Conservation (phyloP, 1,140 invertebrate species). For the Galleria mellonella region DNA sequence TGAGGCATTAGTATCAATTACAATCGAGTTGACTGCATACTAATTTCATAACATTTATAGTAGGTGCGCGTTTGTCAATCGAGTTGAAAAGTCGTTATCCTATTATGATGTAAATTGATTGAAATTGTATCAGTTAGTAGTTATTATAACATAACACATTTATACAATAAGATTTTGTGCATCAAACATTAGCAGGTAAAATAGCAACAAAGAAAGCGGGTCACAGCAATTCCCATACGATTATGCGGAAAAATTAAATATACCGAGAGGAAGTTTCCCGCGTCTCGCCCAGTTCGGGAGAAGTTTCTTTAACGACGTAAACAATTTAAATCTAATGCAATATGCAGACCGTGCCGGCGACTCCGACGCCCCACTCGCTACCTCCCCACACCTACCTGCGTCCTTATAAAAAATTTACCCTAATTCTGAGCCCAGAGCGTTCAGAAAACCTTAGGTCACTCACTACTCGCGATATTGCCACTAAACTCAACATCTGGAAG, state of each 20-base stretch:
- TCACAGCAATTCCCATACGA: conserved; percentile 16
- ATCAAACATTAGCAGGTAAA: no score
- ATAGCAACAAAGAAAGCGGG: conserved; percentile 2
- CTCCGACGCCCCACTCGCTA: conserved; percentile 19
- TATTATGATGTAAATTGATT: no score
- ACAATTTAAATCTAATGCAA: conserved; percentile 72
- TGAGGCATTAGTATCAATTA: no score
- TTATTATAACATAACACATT: no score
- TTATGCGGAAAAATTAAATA: conserved; percentile 39
- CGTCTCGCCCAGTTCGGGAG: conserved; percentile 33
- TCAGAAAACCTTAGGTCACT: conserved; percentile 17
- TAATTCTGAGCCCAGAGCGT: conserved; percentile 22
- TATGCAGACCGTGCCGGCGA: conserved; percentile 51
- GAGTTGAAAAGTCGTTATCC: no score
- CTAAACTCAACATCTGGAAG: conserved; percentile 16
- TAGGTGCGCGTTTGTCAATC: no score
- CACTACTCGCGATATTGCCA: conserved; percentile 16
- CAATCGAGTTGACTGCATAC: no score
- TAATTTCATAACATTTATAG: no score
- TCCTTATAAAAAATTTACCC: conserved; percentile 58
- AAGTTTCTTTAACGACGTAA: conserved; percentile 70
- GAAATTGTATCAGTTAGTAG: no score
- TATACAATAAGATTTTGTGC: no score
- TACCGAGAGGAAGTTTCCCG: conserved; percentile 28
- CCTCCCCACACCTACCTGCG: conserved; percentile 31